phyloP scores from a whole-genome alignment of 2,113 vertebrate species.

The Morone chrysops region DNA sequence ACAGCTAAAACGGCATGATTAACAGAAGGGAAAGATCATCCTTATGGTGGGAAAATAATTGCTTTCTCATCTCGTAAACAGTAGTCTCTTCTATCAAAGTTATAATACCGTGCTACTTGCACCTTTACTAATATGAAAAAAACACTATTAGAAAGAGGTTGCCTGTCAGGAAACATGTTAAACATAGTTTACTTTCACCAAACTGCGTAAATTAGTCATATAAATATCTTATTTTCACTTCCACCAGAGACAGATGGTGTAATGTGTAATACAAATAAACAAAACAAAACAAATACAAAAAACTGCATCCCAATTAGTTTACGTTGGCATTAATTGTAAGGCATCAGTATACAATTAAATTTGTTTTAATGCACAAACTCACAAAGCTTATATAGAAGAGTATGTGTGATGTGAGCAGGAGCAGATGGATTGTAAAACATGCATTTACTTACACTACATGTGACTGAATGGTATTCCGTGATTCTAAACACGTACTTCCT shows the following conservation, averaged over 20 bases:
- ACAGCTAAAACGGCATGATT: no score
- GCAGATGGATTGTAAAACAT: constrained; percentile 2
- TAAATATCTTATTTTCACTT: neutral
- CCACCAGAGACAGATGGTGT: constrained; percentile 16
- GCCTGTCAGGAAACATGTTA: neutral
- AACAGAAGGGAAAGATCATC: no score
- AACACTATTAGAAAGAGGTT: neutral
- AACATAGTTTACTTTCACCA: neutral
- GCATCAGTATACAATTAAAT: neutral
- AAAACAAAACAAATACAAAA: constrained; percentile 10
- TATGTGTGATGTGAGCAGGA: neutral
- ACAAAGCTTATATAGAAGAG: neutral
- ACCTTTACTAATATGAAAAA: constrained; percentile 2
- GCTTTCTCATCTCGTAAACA: no score
- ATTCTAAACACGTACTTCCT: neutral
- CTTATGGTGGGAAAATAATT: no score
- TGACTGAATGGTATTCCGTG: neutral
- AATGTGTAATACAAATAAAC: constrained; percentile 10
- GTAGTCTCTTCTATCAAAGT: neutral
- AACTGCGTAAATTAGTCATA: neutral
- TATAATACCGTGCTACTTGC: neutral
- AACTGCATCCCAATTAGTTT: neutral
- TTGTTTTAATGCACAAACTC: neutral
- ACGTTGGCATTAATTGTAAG: neutral
- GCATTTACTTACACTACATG: neutral